Evolutionary conservation across 2,113 vertebrate species (phyloP), one percentile per base, ranked within the genome.

Genomic region (Prunella fulvescens): DNA sequence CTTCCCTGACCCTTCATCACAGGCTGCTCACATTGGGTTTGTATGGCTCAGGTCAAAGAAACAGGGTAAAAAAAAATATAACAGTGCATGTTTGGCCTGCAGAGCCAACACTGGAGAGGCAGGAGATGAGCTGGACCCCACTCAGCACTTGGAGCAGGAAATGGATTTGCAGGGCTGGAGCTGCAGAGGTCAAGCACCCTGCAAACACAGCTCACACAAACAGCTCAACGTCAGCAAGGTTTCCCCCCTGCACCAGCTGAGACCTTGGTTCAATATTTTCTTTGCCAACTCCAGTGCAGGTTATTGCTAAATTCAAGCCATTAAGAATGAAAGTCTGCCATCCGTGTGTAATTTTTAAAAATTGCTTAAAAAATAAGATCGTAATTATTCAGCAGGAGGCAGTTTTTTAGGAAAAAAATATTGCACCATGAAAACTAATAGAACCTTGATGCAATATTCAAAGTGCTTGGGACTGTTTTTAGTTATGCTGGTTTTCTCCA

Each of bases 341-440:
- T 72, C 53, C 31, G 16, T 11, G 58, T 69, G 44, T 60, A 70
- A 87, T 89, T 91, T 93, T 89, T 65, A 95, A 93, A 93, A 94
- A 93, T 57, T 69, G 81, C 86, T 94, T 95, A 91, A 78, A 78
- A 92, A 90, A 81, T 67, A 51, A 65, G 73, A 80, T 91, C 1
- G 3, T 79, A 84, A 95, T 96, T 95, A 72, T 76, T 91, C 78
- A 71, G 70, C 47, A 66, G 64, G 86, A 96, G 57, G 66, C 45
- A 64, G 20, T 47, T 90, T 69, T 92, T 69, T 8, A 3, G 12
- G 3, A 18, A 25, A 57, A 87, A 57, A 72, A 91, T 70, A 82
- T 77, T 86, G 44, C 58, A 71, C 61, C 5, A 1, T 92, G 85
- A 95, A 92, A 96, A 50, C 47, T 42, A 95, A 96, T 83, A 64